phyloP scores from a whole-genome alignment of 1,140 invertebrate genomes.

The Steinernema feltiae region DNA sequence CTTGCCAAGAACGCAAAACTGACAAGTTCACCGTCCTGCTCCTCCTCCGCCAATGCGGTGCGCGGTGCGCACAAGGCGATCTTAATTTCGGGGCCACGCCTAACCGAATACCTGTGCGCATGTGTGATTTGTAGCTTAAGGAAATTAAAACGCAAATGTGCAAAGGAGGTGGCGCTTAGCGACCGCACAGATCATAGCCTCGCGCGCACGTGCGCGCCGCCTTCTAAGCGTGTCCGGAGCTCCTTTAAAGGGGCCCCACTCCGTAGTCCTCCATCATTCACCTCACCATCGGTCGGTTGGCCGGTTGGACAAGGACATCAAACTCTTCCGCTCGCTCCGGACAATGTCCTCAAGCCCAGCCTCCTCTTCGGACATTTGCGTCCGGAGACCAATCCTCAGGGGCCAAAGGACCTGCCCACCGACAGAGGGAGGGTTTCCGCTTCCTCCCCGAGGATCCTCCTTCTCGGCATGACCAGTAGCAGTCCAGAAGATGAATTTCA shows the following conservation, averaged over 20 bases:
- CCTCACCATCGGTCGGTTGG: not conserved
- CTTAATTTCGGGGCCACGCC: conserved; percentile 2
- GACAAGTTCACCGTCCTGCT: too few species aligned
- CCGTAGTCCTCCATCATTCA: not conserved
- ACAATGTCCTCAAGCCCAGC: not conserved
- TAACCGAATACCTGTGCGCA: not conserved
- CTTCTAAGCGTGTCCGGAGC: not conserved
- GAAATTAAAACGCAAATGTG: not conserved
- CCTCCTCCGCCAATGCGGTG: too few species aligned
- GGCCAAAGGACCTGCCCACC: too few species aligned
- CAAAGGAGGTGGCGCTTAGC: conserved; percentile 9
- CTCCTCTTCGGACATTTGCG: too few species aligned
- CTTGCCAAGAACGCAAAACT: too few species aligned
- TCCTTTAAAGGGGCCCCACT: not conserved
- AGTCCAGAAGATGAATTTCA: too few species aligned
- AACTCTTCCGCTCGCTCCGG: too few species aligned
- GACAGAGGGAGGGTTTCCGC: too few species aligned
- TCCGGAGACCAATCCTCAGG: too few species aligned
- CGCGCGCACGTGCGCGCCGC: conserved; percentile 14
- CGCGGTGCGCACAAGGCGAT: not conserved
- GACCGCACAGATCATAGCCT: not conserved
- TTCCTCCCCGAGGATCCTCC: too few species aligned
- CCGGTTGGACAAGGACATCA: too few species aligned
- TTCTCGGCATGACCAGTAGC: too few species aligned
- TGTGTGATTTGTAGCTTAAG: not conserved